Evolutionary conservation across 2,888 invertebrate genomes (phyloP).

Genomic region (Melipona beecheii): DNA sequence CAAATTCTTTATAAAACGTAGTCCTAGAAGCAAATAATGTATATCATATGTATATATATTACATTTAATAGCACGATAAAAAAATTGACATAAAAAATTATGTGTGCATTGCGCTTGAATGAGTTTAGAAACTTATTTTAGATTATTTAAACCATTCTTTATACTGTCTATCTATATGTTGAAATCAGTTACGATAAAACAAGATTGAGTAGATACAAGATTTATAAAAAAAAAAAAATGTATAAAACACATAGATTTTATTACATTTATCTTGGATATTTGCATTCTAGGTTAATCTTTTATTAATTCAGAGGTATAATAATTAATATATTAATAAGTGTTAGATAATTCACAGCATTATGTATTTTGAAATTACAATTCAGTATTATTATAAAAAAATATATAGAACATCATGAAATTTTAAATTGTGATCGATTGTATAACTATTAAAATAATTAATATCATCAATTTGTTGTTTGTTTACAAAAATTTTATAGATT

Average conservation of each 20-base stretch:
- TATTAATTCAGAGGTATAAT: background rate
- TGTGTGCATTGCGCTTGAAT: background rate
- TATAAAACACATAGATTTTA: background rate
- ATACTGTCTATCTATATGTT: too few species aligned
- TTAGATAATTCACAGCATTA: background rate
- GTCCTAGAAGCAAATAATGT: background rate
- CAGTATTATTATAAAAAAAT: background rate
- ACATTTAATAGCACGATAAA: too few species aligned
- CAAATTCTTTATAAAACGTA: background rate
- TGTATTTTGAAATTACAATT: background rate
- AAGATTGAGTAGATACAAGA: background rate
- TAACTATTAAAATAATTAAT: too few species aligned
- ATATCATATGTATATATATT: background rate
- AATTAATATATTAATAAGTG: background rate
- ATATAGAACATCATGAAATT: too few species aligned
- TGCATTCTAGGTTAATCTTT: background rate
- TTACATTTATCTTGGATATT: background rate
- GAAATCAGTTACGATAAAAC: too few species aligned
- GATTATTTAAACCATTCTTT: too few species aligned
- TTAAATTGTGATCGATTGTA: too few species aligned
- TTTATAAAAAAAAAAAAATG: background rate
- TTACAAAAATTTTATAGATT: too few species aligned
- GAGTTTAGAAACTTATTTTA: too few species aligned
- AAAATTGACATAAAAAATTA: too few species aligned
- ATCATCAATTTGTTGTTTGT: too few species aligned